Conservation (phyloP, 2,113 vertebrate species). For the Sciurus niger region DNA sequence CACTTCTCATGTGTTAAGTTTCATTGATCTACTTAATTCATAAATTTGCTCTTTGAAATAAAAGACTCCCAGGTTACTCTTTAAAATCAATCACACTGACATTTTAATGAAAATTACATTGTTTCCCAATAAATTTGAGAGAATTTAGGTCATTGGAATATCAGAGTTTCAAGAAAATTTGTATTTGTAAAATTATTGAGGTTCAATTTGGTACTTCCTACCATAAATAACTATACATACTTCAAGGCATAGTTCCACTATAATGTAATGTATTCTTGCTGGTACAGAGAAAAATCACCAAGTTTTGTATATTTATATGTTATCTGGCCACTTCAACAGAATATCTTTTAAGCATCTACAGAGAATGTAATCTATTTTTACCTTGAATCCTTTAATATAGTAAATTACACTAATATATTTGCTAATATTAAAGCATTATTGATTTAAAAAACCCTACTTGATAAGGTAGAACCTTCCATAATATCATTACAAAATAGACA, state of each 20-base stretch:
- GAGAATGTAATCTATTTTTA: background rate
- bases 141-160: background rate
- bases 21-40: background rate
- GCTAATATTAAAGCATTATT: background rate
- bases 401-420: background rate
- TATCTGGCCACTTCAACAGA: background rate
- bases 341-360: background rate
- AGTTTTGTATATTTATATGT: background rate
- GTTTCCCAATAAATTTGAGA: slow-evolving; percentile 1
- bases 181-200: background rate
- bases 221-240: slow-evolving; percentile 21
- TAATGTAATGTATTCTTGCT: background rate
- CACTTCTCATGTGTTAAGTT: background rate
- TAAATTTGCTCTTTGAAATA: background rate
- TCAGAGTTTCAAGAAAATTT: background rate
- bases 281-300: background rate
- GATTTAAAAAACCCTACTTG: background rate
- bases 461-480: background rate
- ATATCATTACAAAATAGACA: background rate
- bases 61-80: background rate
- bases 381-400: background rate
- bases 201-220: background rate
- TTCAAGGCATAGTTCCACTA: background rate
- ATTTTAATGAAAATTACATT: slow-evolving; percentile 2
- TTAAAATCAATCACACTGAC: background rate